Evolutionary conservation across 1,140 invertebrate species (phyloP), one percentile per base, ranked within the genome.

Genomic region (Telenomus remus): DNA sequence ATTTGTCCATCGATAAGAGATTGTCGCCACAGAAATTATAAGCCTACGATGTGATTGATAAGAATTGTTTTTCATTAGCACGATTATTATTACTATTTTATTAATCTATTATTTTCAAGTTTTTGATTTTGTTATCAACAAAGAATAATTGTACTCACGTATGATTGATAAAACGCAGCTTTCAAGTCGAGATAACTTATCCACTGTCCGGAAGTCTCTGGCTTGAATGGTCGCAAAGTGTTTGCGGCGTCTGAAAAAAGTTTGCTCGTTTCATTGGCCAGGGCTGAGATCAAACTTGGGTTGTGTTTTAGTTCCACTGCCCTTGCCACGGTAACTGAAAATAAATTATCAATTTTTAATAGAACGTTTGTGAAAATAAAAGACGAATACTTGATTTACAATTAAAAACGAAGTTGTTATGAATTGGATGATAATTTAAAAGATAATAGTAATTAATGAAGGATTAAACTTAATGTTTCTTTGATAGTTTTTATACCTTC

Each of bases 231-330:
- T 37, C 86, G 82, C 35, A 94, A 82, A 34, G 90, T 88, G 78
- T 90, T 90, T 65, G 91, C 92, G 80, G 91, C 92, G 71, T 89
- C 89, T 47, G 88, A 81, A 82, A 92, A 94, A 74, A 93, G 82
- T 79, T 91, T 90, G 19, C 91, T 89, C 2, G 93, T 94, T 82
- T 93, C 92, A 83, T 91, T 90, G 10, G 92, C 90, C 39, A 94
- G 82, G 15, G 91, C 89, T 46, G 92, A 91, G 76, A 94, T 90
- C 55, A 94, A 84, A 57, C 85, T 89, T 9, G 91, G 76, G 68
- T 90, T 90, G 80, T 94, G 93, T 76, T 94, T 93, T 76, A 93
- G 69, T 79, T 94, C 93, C 15, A 94, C 90, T 8, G 93, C 93
- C 86, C 92, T 82, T 9, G 92, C 92, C 59, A 94, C 89, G 13